A percentile compares a stretch with the other conserved stretches of the same genome.
These are phyloP conservation scores for Microtus montanus DNA, from an alignment of 2,113 vertebrate genomes.

Conservation along the genomic window DNA sequence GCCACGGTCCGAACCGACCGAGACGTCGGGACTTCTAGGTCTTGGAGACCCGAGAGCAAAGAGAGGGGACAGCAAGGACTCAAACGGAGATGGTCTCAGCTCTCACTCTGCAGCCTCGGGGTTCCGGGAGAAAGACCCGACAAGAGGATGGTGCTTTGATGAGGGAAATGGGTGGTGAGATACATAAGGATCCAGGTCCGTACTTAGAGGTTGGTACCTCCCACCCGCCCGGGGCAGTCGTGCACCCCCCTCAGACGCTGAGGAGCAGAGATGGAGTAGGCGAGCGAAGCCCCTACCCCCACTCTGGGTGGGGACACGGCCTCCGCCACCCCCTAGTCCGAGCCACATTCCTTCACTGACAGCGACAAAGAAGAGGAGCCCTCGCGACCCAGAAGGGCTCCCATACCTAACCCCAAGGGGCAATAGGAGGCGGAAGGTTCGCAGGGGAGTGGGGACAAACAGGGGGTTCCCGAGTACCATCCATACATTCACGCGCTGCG, in stretches of 20 bases:
- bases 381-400: slow-evolving; percentile 52
- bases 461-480: background rate
- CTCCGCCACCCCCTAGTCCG: slow-evolving; percentile 61
- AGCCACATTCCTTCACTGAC: slow-evolving; percentile 75
- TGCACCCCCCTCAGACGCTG: background rate
- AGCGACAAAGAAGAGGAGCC: slow-evolving; percentile 72
- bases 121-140: background rate
- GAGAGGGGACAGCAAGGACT: background rate
- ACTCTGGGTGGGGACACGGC: slow-evolving; percentile 68
- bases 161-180: background rate
- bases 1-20: background rate
- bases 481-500: slow-evolving; percentile 57
- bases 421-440: background rate
- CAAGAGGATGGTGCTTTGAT: slow-evolving; percentile 11
- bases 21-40: background rate
- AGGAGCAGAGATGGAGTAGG: background rate
- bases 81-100: background rate
- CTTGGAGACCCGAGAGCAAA: background rate
- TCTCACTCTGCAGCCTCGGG: slow-evolving; percentile 16
- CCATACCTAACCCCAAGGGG: background rate
- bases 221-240: background rate
- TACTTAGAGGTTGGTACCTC: background rate
- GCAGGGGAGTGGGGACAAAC: background rate
- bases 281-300: slow-evolving; percentile 57
- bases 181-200: background rate